Evolutionary conservation across 2,888 invertebrate species (phyloP), one percentile per base, ranked within the genome.

Genomic region (Cephalotes varians): DNA sequence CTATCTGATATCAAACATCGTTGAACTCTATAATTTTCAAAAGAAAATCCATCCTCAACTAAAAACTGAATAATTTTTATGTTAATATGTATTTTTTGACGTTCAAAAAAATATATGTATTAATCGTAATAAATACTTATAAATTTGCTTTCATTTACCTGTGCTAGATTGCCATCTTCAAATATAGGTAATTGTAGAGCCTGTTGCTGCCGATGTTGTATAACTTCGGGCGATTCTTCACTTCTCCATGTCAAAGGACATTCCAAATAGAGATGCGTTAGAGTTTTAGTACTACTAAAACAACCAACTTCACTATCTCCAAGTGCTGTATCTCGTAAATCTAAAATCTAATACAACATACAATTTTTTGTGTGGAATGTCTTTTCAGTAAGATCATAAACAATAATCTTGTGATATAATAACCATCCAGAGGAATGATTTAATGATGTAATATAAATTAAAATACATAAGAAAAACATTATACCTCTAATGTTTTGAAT

Each of bases 221-320:
- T 67, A 31, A 81, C 77, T 31, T 88, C 85, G 4, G 81, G 58
- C 25, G 76, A 60, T 37, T 91, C 89, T 5, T 62, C 44, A 69
- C 84, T 84, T 77, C 86, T 82, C 31, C 90, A 85, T 65, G 83
- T 87, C 0, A 85, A 84, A 31, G 95, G 95, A 79, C 95, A 95
- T 84, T 96, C 95, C 54, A 96, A 90, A 76, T 95, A 95, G 4
- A 96, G 91, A 90, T 96, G 95, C 60, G 95, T 95, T 28, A 96
- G 92, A 6, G 95, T 95, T 81, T 94, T 93, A 62, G 95, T 95
- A 37, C 95, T 95, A 91, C 95, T 96, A 84, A 96, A 96, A 88
- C 96, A 96, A 85, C 95, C 95, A n/a, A 96, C 93, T 91, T 96
- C 96, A 37, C 95, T 95, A 86, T 96, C 96, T n/a, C 95, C 95